These are phyloP conservation scores for Eretmochelys imbricata DNA, from an alignment of 2,113 vertebrate species.

Conservation along the genomic window DNA sequence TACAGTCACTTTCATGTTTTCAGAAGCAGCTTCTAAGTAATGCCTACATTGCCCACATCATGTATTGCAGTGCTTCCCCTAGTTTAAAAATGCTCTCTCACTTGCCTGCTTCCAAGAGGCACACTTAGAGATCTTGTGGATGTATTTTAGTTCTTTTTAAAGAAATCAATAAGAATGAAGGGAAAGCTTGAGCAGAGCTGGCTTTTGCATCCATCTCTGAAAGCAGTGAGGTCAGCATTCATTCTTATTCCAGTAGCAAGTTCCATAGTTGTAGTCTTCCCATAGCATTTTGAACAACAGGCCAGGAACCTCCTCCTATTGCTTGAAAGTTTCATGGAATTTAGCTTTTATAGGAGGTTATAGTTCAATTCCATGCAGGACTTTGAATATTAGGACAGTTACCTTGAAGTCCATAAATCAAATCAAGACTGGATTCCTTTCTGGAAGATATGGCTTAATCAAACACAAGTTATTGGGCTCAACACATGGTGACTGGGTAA, in stretches of 20 bases:
- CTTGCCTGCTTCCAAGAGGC: neutral
- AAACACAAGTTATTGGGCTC: conserved; percentile 21
- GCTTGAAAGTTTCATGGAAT: conserved; percentile 20
- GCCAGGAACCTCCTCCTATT: neutral
- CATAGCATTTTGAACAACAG: neutral
- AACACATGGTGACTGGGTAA: neutral
- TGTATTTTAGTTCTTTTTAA: neutral
- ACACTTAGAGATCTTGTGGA: neutral
- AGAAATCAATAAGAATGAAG: neutral
- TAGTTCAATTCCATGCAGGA: conserved; percentile 27
- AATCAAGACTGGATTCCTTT: conserved; percentile 28
- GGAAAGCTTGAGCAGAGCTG: neutral
- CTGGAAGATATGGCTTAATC: neutral
- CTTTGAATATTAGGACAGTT: conserved; percentile 29
- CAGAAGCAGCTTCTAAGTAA: neutral
- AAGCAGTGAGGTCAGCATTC: neutral
- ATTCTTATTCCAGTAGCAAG: conserved; percentile 20
- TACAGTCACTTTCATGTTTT: neutral
- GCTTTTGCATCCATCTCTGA: conserved; percentile 22
- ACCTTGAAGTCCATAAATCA: conserved; percentile 15
- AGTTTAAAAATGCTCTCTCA: neutral
- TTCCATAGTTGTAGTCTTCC: neutral
- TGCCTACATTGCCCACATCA: neutral
- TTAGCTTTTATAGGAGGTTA: conserved; percentile 19
- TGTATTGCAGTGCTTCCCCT: neutral